Evolutionary conservation across 2,113 vertebrate genomes (phyloP).

Genomic region (Balaeniceps rex): DNA sequence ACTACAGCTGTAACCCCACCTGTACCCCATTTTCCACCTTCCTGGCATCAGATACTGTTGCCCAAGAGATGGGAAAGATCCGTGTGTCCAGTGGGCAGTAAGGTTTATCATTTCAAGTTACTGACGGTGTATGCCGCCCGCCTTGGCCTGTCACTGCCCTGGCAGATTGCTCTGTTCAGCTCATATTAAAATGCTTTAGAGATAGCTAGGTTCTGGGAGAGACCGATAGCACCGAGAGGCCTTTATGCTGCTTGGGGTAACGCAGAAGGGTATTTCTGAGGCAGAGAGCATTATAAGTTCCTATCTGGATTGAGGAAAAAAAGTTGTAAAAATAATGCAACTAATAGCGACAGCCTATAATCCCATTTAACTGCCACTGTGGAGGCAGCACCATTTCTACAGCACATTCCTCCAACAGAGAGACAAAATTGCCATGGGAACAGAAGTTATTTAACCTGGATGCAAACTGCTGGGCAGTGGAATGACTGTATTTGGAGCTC

Average conservation of each 20-base stretch:
- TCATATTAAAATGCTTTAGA: background rate
- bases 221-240: background rate
- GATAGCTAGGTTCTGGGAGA: background rate
- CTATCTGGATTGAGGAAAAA: background rate
- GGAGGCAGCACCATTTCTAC: background rate
- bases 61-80: background rate
- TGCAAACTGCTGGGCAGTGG: background rate
- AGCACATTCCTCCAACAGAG: background rate
- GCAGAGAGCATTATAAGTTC: too few relatives aligned
- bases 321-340: background rate
- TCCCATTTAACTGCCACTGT: background rate
- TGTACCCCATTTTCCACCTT: background rate
- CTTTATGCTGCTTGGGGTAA: background rate
- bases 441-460: background rate
- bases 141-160: background rate
- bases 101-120: background rate
- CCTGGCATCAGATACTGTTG: too few relatives aligned
- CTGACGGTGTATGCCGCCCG: fast-evolving
- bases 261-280: background rate
- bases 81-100: background rate
- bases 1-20: too few relatives aligned
- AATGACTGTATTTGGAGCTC: background rate
- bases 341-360: background rate
- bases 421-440: background rate
- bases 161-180: background rate